phyloP scores from a whole-genome alignment of 2,888 invertebrate genomes.

The Dicyrtoma fusca region DNA sequence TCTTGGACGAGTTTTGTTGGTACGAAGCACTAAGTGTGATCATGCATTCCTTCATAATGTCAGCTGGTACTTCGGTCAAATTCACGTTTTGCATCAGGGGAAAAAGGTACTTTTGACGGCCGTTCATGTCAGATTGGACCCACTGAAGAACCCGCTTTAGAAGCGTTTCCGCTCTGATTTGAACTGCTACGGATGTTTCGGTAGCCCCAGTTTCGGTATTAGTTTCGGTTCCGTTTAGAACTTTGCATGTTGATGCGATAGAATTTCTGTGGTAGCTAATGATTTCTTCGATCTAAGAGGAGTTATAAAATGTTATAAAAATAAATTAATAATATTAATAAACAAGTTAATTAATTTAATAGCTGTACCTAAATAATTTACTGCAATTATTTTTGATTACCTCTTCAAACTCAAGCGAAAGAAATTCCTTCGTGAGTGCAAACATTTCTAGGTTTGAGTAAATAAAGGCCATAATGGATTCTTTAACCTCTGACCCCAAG shows the following conservation, averaged over 20 bases:
- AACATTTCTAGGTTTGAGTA: neutral
- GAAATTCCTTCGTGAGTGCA: neutral
- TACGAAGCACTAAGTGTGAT: constrained; percentile 4
- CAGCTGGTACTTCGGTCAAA: neutral
- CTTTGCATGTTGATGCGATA: no score
- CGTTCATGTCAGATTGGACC: constrained; percentile 9
- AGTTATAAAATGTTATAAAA: no score
- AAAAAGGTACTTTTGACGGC: constrained; percentile 2
- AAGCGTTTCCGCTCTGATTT: neutral
- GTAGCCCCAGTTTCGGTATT: no score
- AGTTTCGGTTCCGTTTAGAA: no score
- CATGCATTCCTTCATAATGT: constrained; percentile 10
- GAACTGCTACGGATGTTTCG: no score
- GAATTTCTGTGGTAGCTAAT: neutral
- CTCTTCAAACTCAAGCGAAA: neutral
- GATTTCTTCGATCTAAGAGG: constrained; percentile 7
- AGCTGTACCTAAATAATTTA: no score
- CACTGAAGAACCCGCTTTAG: neutral
- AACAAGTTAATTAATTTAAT: no score
- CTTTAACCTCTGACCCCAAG: neutral
- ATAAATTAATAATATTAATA: no score
- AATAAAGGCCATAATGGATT: neutral
- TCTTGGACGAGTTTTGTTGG: neutral
- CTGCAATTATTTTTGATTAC: no score
- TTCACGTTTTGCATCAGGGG: neutral